Evolutionary conservation across 2,797 vertebrate genomes (phyloP), one percentile per base, ranked within the genome.

Genomic region (Hydrocynus forskahlii): DNA sequence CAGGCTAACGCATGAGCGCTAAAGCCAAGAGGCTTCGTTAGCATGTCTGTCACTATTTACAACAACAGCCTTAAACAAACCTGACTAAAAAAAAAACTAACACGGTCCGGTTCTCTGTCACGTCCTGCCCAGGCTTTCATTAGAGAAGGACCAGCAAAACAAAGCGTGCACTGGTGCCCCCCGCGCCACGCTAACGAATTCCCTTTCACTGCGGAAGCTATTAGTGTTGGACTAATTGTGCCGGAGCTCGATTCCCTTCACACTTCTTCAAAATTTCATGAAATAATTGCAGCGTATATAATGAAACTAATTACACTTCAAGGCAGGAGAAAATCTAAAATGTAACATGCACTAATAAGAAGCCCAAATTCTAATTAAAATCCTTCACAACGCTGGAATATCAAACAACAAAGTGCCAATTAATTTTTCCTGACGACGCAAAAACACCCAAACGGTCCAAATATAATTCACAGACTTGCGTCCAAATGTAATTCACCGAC

Each of bases 271-370:
- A 87, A 86, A 89, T 89, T 79, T 84, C 69, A 85, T 64, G 60
- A 85, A 88, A 89, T 82, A 83, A 83, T 77, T 83, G 54, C 82
- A 88, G 87, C 64, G 82, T 81, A 79, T 74, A 25, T 86, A 82
- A 83, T 88, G 87, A 66, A 86, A 86, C 82, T 87, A 90, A 92
- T 92, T 91, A 88, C 35, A 89, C 85, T 88, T 91, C 75, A 91
- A 91, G 89, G 83, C 43, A 45, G 78, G 83, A 87, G 82, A 84
- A 87, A 88, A 87, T 90, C 84, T 76, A 81, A 80, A 89, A 77
- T 87, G 79, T 87, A 83, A 88, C 88, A 85, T 81, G 69, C 71
- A 80, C 83, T 90, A 90, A 89, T 91, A 85, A 88, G 86, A 87
- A 83, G 71, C 60, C 70, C 81, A 72, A 57, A 87, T 79, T 82